phyloP scores from a whole-genome alignment of 2,888 invertebrate species.

The Troides aeacus region DNA sequence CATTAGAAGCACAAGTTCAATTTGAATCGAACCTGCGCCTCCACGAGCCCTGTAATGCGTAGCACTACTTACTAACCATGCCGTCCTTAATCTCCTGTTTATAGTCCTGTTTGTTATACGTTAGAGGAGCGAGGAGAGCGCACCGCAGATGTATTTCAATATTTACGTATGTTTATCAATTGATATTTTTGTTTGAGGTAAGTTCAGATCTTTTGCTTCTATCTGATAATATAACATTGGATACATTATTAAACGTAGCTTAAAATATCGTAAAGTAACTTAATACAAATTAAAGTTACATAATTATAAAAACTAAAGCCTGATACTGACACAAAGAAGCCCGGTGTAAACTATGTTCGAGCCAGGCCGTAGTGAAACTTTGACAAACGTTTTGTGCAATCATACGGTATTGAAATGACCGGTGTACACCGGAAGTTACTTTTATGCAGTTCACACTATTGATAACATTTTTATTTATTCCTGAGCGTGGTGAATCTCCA shows the following conservation, averaged over 20 bases:
- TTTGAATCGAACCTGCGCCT: too few relatives aligned
- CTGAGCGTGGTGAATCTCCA: neutral
- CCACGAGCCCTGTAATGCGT: too few relatives aligned
- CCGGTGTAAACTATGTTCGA: neutral
- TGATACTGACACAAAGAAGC: neutral
- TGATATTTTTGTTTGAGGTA: neutral
- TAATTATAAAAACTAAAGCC: neutral
- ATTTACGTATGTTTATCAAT: neutral
- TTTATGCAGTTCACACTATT: neutral
- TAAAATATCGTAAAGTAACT: neutral
- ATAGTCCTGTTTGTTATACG: too few relatives aligned
- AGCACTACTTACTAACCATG: too few relatives aligned
- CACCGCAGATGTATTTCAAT: neutral
- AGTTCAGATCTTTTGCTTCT: neutral
- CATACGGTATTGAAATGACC: neutral
- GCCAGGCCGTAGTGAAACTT: neutral
- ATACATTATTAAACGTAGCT: neutral
- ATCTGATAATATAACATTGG: slow-evolving; percentile 1
- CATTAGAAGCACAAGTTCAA: too few relatives aligned
- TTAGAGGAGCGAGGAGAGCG: neutral
- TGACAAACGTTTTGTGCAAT: neutral
- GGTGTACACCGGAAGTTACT: neutral
- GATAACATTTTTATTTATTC: neutral
- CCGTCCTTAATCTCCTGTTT: too few relatives aligned
- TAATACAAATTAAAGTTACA: neutral